Conservation (phyloP, 2,113 vertebrate species). For the Amphiprion ocellaris region DNA sequence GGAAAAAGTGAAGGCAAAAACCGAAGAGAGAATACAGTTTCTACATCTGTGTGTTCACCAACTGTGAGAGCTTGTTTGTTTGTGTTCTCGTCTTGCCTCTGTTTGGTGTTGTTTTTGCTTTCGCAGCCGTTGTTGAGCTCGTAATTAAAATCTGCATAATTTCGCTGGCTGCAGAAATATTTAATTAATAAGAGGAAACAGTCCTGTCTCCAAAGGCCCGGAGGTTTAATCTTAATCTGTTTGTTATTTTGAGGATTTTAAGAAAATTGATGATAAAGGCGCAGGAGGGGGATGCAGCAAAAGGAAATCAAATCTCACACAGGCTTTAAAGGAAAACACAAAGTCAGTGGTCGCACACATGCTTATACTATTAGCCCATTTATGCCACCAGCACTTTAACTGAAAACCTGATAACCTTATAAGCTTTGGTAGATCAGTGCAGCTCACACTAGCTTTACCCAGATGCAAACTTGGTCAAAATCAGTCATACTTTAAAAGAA, state of each 20-base stretch:
- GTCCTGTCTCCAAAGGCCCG: slow-evolving; percentile 17
- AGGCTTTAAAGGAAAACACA: slow-evolving; percentile 34
- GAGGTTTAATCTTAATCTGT: slow-evolving; percentile 65
- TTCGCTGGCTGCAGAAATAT: slow-evolving; percentile 56
- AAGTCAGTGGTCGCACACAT: slow-evolving; percentile 40
- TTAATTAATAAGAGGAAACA: slow-evolving; percentile 51
- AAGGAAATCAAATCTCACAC: slow-evolving; percentile 23
- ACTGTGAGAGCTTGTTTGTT: slow-evolving; percentile 20
- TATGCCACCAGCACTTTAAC: slow-evolving; percentile 19
- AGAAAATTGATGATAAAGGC: slow-evolving; percentile 39
- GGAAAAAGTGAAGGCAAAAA: slow-evolving; percentile 9
- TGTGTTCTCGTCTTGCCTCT: slow-evolving; percentile 11
- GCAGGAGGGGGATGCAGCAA: not conserved
- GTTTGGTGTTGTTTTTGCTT: slow-evolving; percentile 61
- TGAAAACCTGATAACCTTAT: slow-evolving; percentile 19
- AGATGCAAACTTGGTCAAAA: slow-evolving; percentile 23
- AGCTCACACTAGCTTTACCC: slow-evolving; percentile 5
- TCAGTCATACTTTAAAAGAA: slow-evolving; percentile 30
- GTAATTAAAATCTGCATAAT: slow-evolving; percentile 67
- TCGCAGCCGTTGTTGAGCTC: slow-evolving; percentile 45
- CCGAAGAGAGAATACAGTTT: slow-evolving; percentile 20
- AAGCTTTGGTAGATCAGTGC: not conserved
- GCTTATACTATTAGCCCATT: slow-evolving; percentile 5
- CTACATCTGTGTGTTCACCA: slow-evolving; percentile 27
- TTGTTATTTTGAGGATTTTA: slow-evolving; percentile 56